Evolutionary conservation across 2,888 invertebrate species (phyloP).

Genomic region (Luffia ferchaultella): DNA sequence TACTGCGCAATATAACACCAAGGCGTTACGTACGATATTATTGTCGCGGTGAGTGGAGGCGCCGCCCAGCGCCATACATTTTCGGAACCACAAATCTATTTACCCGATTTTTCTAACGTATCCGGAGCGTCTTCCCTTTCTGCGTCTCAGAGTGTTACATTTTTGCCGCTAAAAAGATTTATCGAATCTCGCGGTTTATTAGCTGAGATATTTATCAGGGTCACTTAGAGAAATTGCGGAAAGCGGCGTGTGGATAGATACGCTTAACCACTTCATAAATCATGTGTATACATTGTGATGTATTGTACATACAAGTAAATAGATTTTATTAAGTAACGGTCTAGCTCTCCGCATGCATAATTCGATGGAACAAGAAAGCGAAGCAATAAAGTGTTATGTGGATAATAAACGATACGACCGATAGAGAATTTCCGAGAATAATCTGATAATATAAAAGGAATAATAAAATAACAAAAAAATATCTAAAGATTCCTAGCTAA

Average conservation of each 20-base stretch:
- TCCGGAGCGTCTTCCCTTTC: too few relatives aligned
- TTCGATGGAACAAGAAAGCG: neutral
- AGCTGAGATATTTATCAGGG: constrained; percentile 53
- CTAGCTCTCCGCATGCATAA: neutral
- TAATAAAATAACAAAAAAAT: too few relatives aligned
- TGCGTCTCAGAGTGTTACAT: neutral
- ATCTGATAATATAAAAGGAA: too few relatives aligned
- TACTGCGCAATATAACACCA: too few relatives aligned
- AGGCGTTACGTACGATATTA: too few relatives aligned
- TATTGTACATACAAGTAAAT: neutral
- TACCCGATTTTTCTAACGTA: neutral
- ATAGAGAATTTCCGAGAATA: too few relatives aligned
- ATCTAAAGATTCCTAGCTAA: too few relatives aligned
- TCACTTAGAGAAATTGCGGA: neutral
- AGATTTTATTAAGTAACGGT: neutral
- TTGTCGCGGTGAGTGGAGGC: neutral
- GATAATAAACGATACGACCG: too few relatives aligned
- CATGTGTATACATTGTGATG: neutral
- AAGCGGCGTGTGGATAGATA: neutral
- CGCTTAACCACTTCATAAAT: neutral
- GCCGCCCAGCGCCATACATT: neutral
- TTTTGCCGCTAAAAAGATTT: constrained; percentile 8
- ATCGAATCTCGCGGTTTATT: constrained; percentile 44
- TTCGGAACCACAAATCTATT: neutral
- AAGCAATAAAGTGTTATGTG: neutral